Percentiles rank a stretch among this genome's conserved stretches.
phyloP scores from a whole-genome alignment of 2,888 invertebrate species.

The Psylliodes chrysocephalus region DNA sequence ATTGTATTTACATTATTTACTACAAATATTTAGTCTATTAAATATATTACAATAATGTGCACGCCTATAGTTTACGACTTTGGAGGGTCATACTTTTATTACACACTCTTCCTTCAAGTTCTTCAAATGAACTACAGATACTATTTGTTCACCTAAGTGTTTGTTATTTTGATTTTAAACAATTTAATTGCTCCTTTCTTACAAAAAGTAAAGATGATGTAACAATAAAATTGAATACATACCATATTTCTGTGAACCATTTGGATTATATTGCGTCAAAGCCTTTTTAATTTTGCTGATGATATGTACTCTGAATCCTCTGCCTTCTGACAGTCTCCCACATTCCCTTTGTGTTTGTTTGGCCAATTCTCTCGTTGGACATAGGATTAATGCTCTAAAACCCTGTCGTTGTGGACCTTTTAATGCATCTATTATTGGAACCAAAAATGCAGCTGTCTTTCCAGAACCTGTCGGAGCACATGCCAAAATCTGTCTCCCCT shows the following conservation, averaged over 20 bases:
- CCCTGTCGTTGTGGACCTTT: conserved; percentile 77
- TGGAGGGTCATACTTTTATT: too few relatives aligned
- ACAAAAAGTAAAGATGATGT: too few relatives aligned
- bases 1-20: too few relatives aligned
- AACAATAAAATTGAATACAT: conserved; percentile 39
- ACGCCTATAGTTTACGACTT: too few relatives aligned
- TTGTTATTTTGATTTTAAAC: too few relatives aligned
- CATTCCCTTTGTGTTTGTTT: conserved; percentile 90
- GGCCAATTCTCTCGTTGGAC: conserved; percentile 94
- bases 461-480: conserved; percentile 98
- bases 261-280: conserved; percentile 76
- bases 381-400: conserved; percentile 86
- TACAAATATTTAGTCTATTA: too few relatives aligned
- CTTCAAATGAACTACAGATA: too few relatives aligned
- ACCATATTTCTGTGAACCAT: conserved; percentile 83
- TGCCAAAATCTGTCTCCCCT: conserved; percentile 86
- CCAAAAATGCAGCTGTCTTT: conserved; percentile 93
- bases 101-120: too few relatives aligned
- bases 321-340: conserved; percentile 77
- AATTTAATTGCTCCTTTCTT: too few relatives aligned
- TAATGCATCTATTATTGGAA: conserved; percentile 86
- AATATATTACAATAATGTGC: too few relatives aligned
- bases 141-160: too few relatives aligned
- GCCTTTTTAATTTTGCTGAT: conserved; percentile 83
- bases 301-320: conserved; percentile 78